Percentiles rank a stretch among this genome's conserved stretches.
Evolutionary conservation across 2,888 invertebrate species (phyloP).

Genomic region (Cephus spinipes): DNA sequence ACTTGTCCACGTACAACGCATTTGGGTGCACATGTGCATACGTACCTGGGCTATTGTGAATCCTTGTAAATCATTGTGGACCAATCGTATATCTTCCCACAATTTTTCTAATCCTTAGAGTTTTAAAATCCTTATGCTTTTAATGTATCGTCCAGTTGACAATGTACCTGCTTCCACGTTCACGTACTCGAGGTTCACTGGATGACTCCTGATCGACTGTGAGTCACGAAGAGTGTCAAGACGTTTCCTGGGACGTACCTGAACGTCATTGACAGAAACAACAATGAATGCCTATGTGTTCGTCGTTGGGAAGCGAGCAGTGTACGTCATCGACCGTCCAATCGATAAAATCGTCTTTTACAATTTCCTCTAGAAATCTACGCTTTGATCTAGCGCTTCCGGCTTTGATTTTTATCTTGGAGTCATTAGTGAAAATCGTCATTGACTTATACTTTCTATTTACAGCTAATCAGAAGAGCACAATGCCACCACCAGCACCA

Average conservation of each 20-base stretch:
- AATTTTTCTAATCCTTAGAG: neutral
- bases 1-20: neutral
- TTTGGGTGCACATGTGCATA: neutral
- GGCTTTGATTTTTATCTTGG: neutral
- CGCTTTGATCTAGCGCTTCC: neutral
- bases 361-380: neutral
- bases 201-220: neutral
- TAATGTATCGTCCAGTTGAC: neutral
- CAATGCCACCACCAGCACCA: slow-evolving; percentile 54
- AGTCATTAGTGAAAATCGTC: neutral
- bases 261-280: neutral
- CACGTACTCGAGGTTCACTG: neutral
- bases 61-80: neutral
- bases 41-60: neutral
- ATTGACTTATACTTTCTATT: slow-evolving; percentile 10
- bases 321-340: neutral
- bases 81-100: neutral
- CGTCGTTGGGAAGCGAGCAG: neutral
- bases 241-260: neutral
- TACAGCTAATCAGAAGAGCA: slow-evolving; percentile 59
- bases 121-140: neutral
- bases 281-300: neutral
- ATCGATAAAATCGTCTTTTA: neutral
- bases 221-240: neutral
- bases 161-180: neutral